Evolutionary conservation across 2,888 invertebrate genomes (phyloP).

Genomic region (Apodemia hepburni): DNA sequence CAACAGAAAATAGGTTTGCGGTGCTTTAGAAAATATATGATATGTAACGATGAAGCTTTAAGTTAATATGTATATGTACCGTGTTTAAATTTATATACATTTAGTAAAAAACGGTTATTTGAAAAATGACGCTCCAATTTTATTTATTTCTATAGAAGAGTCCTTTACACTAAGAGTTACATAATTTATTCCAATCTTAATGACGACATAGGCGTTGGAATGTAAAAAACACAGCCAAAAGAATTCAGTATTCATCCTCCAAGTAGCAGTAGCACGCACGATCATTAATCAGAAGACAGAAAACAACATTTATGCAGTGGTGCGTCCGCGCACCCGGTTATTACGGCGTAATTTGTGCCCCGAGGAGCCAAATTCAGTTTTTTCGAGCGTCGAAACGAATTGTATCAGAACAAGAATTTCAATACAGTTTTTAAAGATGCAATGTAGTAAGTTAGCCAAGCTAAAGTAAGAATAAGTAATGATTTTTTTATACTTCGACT

Average conservation of each 20-base stretch:
- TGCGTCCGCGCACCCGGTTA: slow-evolving; percentile 27
- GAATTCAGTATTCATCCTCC: slow-evolving; percentile 7
- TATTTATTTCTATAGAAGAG: too few species aligned
- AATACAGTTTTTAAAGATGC: slow-evolving; percentile 16
- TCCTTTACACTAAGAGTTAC: neutral
- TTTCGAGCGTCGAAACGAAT: slow-evolving; percentile 18
- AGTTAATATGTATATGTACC: too few species aligned
- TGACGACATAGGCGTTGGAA: neutral
- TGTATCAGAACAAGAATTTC: slow-evolving; percentile 19
- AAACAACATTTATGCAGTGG: slow-evolving; percentile 19
- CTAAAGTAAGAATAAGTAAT: neutral
- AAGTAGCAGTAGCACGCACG: slow-evolving; percentile 23
- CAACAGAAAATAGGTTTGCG: too few species aligned
- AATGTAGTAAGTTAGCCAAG: neutral
- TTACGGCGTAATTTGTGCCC: slow-evolving; percentile 29
- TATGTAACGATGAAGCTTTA: too few species aligned
- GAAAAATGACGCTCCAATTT: too few species aligned
- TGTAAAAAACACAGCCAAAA: slow-evolving; percentile 1
- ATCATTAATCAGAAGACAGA: slow-evolving; percentile 29
- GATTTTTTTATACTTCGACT: neutral
- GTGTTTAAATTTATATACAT: too few species aligned
- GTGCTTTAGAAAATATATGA: too few species aligned
- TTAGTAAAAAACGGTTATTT: too few species aligned
- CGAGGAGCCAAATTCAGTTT: slow-evolving; percentile 17
- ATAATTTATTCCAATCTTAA: slow-evolving; percentile 1